Percentiles rank a stretch among this genome's conserved stretches.
These are phyloP conservation scores for Halcyon malimbica DNA, from an alignment of 2,113 vertebrate species.

Conservation along the genomic window DNA sequence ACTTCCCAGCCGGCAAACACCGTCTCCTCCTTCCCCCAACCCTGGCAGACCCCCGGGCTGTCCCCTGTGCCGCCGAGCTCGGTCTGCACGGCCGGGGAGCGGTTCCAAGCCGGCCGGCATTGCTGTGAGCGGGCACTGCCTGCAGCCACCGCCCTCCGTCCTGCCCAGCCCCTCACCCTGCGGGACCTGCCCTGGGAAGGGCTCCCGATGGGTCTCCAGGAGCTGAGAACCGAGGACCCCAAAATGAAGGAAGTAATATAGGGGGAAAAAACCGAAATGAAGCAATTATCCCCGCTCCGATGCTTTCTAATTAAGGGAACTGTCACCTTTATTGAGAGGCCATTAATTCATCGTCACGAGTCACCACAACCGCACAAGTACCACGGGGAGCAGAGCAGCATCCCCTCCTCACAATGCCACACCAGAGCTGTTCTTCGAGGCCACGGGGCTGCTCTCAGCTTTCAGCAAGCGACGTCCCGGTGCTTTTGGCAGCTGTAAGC, in stretches of 20 bases:
- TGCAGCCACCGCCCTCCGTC: not conserved
- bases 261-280: not conserved
- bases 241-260: not conserved
- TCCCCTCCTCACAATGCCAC: rapidly evolving
- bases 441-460: not conserved
- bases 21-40: not conserved
- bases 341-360: conserved; percentile 35
- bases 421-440: not conserved
- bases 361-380: not conserved
- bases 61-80: not conserved
- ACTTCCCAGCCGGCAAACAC: not conserved
- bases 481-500: not conserved
- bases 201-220: not conserved
- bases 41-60: not conserved
- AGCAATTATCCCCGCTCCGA: conserved; percentile 38
- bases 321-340: conserved; percentile 40
- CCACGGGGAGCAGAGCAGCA: not conserved
- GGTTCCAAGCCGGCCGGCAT: not conserved
- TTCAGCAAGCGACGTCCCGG: not conserved
- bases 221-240: not conserved
- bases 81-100: rapidly evolving
- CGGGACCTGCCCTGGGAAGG: not conserved
- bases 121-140: not conserved
- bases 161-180: not conserved
- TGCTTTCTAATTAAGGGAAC: conserved; percentile 59